Conservation (phyloP, 2,113 vertebrate genomes). For the Geococcyx californianus region DNA sequence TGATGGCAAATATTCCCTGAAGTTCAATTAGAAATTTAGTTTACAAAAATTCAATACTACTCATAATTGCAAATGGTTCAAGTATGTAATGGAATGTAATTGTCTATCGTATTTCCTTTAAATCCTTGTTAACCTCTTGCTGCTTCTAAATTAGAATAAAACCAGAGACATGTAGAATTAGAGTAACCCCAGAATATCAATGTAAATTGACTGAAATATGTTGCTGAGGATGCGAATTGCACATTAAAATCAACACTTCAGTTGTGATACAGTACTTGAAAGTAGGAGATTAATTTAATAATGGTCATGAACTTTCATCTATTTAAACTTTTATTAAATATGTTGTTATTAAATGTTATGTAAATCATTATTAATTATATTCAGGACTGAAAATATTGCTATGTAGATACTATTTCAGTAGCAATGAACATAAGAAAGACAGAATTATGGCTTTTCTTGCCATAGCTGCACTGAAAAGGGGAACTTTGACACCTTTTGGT, state of each 20-base stretch:
- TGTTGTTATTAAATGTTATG: neutral
- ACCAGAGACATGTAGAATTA: constrained; percentile 12
- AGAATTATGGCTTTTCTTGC: neutral
- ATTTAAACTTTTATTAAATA: neutral
- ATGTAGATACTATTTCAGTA: neutral
- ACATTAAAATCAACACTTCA: constrained; percentile 5
- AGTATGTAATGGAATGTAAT: neutral
- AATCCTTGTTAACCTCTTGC: constrained; percentile 22
- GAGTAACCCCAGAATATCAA: neutral
- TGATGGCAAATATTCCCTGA: neutral
- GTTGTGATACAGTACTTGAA: neutral
- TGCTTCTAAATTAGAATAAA: constrained; percentile 29
- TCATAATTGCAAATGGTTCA: constrained; percentile 22
- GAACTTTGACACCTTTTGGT: neutral
- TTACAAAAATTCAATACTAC: constrained; percentile 26
- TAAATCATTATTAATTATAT: constrained; percentile 12
- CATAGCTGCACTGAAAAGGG: neutral
- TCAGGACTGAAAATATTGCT: neutral
- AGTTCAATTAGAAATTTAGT: constrained; percentile 21
- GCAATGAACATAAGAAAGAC: neutral
- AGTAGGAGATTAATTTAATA: neutral
- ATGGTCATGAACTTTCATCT: neutral
- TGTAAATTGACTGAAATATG: constrained; percentile 19
- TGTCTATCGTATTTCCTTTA: constrained; percentile 23
- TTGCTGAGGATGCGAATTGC: constrained; percentile 25